Evolutionary conservation across 1,140 invertebrate species (phyloP), one percentile per base, ranked within the genome.

Genomic region (Megalonaias nervosa): DNA sequence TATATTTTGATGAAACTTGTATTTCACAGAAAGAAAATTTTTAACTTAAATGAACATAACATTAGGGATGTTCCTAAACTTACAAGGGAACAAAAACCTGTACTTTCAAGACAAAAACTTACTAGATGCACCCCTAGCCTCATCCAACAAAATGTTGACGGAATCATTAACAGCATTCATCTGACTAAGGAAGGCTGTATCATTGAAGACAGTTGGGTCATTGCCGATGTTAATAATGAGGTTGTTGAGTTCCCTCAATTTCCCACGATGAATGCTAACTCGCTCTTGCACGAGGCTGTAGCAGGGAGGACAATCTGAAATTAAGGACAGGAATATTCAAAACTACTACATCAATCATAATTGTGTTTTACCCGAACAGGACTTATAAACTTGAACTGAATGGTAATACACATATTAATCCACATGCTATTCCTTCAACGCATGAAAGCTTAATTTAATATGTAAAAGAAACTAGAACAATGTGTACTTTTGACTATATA

Each of bases 221-320:
- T 92, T 93, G 56, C 93, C 93, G 68, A 93, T 96, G 90, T 93
- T 94, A 84, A 90, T 93, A 83, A 94, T 93, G 58, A 95, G 91
- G 55, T 93, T 92, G 76, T 94, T 93, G 17, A 98, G 91, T 77
- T 96, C 94, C 1, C 91, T 89, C 11, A 98, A 90, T 85, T 96
- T 95, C 66, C 87, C 90, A 71, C 96, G 92, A 85, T 98, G 97
- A n/a, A 91, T 85, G 87, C 95, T 94, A 0, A 96, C 96, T 1
- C 95, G 94, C 78, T 97, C 94, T 89, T 97, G 95, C 0, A 99
- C 96, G 0, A 99, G 91, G 89, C 96, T 97, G 87, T 99, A 99
- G 88, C 97, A 99, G 21, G 95, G 93, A 0, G 97, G 96, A 91
- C 97, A 99, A 86, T 98, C 95, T 71, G 86, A 14, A 83, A 82